These are phyloP conservation scores for Pollenia angustigena DNA, from an alignment of 2,888 invertebrate genomes.

Conservation along the genomic window DNA sequence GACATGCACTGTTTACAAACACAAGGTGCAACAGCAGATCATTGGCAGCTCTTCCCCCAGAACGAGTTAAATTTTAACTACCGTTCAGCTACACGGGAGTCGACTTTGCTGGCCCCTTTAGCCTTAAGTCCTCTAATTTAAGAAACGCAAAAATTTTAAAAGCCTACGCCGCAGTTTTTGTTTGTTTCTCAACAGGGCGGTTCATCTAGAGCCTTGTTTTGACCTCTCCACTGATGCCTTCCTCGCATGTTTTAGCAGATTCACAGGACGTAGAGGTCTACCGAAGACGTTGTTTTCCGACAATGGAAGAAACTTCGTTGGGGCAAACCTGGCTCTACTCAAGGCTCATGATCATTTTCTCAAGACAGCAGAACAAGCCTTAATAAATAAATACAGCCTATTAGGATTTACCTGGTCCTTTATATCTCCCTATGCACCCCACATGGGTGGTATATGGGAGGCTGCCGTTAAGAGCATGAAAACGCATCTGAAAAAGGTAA, in stretches of 20 bases:
- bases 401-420: constrained; percentile 49
- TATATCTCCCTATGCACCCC: constrained; percentile 43
- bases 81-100: constrained; percentile 54
- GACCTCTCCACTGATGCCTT: constrained; percentile 60
- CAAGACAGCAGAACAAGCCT: constrained; percentile 7
- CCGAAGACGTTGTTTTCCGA: constrained; percentile 56
- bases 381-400: constrained; percentile 5
- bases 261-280: constrained; percentile 55
- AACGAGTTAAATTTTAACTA: constrained; percentile 42
- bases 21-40: no score
- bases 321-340: constrained; percentile 45
- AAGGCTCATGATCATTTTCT: constrained; percentile 13
- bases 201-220: constrained; percentile 58
- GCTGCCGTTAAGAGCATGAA: constrained; percentile 50
- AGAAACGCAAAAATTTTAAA: no score
- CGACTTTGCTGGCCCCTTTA: constrained; percentile 67
- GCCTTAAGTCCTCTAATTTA: constrained; percentile 40
- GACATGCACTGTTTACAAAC: no score
- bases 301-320: constrained; percentile 14
- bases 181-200: constrained; percentile 46
- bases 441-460: constrained; percentile 57
- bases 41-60: constrained; percentile 62
- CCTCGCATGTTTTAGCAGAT: constrained; percentile 33
- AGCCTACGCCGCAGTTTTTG: constrained; percentile 41
- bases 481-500: constrained; percentile 28